These are phyloP conservation scores for Sminthopsis crassicaudata DNA, from an alignment of 2,113 vertebrate species.

Conservation along the genomic window DNA sequence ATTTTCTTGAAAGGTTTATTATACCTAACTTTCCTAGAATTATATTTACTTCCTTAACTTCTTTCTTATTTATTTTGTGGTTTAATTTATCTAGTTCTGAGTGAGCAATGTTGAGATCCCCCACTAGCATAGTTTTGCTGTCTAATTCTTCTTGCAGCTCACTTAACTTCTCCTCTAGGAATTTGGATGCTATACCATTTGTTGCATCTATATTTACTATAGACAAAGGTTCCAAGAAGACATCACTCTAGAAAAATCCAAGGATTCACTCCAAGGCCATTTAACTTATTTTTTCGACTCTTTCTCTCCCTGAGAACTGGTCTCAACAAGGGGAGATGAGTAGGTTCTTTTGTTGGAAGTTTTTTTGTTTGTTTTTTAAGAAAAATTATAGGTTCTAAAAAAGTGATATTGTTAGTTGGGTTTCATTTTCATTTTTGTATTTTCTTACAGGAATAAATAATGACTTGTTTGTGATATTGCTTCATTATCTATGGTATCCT, in stretches of 20 bases:
- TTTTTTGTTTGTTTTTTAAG: slow-evolving; percentile 45
- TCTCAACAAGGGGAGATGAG: slow-evolving; percentile 70
- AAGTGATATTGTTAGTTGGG: slow-evolving; percentile 46
- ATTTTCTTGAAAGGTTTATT: too few relatives aligned
- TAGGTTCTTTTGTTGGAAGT: slow-evolving; percentile 58
- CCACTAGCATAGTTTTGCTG: too few relatives aligned
- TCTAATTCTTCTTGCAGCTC: too few relatives aligned
- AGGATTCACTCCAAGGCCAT: slow-evolving; percentile 54
- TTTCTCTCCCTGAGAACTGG: slow-evolving; percentile 71
- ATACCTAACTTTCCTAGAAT: too few relatives aligned
- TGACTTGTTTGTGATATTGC: slow-evolving; percentile 16
- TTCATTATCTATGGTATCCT: too few relatives aligned
- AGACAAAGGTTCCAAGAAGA: slow-evolving; percentile 93
- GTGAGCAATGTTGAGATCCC: too few relatives aligned
- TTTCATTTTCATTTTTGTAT: slow-evolving; percentile 25
- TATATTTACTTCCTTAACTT: too few relatives aligned
- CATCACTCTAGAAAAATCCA: slow-evolving; percentile 86
- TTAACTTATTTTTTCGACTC: slow-evolving; percentile 84
- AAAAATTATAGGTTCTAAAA: slow-evolving; percentile 56
- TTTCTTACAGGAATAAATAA: slow-evolving; percentile 26
- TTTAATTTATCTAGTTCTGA: too few relatives aligned
- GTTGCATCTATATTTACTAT: too few relatives aligned
- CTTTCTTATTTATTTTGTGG: too few relatives aligned
- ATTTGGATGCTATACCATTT: too few relatives aligned
- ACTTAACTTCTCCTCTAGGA: too few relatives aligned